Base-by-base conservation (phyloP, 2,888 invertebrate genomes). In the Eristalis arbustorum region DNA sequence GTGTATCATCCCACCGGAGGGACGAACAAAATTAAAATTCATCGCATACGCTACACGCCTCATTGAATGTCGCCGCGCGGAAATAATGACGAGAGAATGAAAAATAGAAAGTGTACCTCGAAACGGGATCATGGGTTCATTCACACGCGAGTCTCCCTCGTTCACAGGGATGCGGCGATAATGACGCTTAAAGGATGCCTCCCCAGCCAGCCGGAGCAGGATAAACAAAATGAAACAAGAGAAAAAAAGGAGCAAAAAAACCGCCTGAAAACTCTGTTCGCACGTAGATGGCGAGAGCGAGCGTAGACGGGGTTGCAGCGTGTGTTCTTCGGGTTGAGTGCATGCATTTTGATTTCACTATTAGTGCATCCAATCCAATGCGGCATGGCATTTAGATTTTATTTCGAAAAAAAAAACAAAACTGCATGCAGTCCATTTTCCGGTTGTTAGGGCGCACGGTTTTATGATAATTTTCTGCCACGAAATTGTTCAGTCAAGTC, bases 131-230 rank as follows among this genome's bases (percentile, higher is more conserved):
- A 22, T 67, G 62, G 23, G 59, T 80, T 76, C 64, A 76, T 80
- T 80, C 84, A 77, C 71, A 77, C 56, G 49, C 40, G 18, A 49
- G 18, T 18, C n/a, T n/a, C 18, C n/a, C 49, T 37, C 25, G 59
- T 42, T 67, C 40, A 8, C 61, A 34, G 8, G 6, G 13, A 49
- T 68, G 11, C 25, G 34, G 40, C 66, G 68, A 82, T 85, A 85
- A 85, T 85, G 85, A 82, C 82, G 69, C 85, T 69, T 64, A 76
- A 74, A 72, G 71, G 71, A 73, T 73, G 59, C 81, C 23, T 5
- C 31, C 31, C 31, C 0, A 8, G 6, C 1, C 31, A 8, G 31
- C 40, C 49, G 6, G 8, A 49, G 49, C 18, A 18, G n/a, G 49
- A n/a, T 49, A 72, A 62, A 28, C 25, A 78, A 22, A 42, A 5